Evolutionary conservation across 2,888 invertebrate species (phyloP), one percentile per base, ranked within the genome.

Genomic region (Ectemnius lituratus): DNA sequence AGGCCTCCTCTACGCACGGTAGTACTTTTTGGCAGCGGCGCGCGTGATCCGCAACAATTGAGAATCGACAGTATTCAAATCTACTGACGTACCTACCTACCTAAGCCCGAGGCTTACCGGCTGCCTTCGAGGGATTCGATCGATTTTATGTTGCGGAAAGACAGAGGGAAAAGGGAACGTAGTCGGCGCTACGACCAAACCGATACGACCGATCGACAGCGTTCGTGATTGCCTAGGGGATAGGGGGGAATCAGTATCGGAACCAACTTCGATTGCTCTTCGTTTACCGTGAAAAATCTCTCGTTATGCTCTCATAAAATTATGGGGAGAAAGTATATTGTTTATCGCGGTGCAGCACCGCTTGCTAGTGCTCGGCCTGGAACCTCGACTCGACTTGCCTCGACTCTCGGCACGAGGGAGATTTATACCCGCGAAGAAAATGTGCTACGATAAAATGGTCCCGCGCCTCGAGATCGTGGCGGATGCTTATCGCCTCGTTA

Each of bases 31-130:
- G 66, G 69, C 71, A 63, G 47, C 61, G 74, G 52, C 70, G 67
- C 74, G 78, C 76, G 79, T 83, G 84, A 87, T 86, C 82, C 82
- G 84, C 83, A 84, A 85, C 87, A 85, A 89, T 88, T 86, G 85
- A 84, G 81, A 87, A 86, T 85, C 86, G 86, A 87, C 87, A 84
- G 84, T 85, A 86, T 87, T 87, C 83, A 85, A 86, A 87, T 88
- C 86, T 84, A 82, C 80, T 81, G 84, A 81, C 79, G 75, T 77
- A 81, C 67, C 77, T 67, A 76, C 67, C 62, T 79, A 83, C 63
- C 81, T 81, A 81, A 75, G 74, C 76, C 74, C 65, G 20, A 37
- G 49, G 79, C 76, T 73, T 79, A 77, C 71, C 72, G 69, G 61
- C 74, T 78, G 71, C 75, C 73, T 83, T 65, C 66, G 61, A 75